Evolutionary conservation across 2,888 invertebrate genomes (phyloP), one percentile per base, ranked within the genome.

Genomic region (Ctena decussata): DNA sequence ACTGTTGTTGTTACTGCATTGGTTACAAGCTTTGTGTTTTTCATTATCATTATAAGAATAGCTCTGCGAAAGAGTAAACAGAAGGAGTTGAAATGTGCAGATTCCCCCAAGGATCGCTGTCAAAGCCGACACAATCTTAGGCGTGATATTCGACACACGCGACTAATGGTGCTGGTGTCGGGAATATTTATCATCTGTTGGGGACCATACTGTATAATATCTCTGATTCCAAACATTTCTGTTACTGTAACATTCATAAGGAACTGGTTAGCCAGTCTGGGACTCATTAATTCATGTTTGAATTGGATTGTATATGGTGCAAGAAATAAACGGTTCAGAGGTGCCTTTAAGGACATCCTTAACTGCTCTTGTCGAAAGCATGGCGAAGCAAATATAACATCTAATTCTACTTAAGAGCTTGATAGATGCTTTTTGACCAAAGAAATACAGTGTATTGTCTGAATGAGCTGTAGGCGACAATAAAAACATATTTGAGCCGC

Each of bases 221-320:
- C 69, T 32, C 70, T 69, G 70, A 24, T 77, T 0, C 70, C 77
- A 6, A 21, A 39, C 15, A 32, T 21, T 3, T 65, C 65, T 1
- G 35, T 18, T 11, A 21, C 1, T 21, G 46, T 77, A 3, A 27
- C 57, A 21, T 30, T 77, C 15, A 53, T 71, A 18, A 71, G 74
- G 30, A 49, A 70, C 24, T 57, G 76, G 27, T 24, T 77, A 1
- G 37, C 35, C 5, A 77, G 71, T 44, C 30, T 82, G 21, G 77
- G 82, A 24, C 46, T 82, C 1, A 57, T 77, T 6, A 82, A 82
- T 27, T 82, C 77, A 0, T 82, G 82, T 32, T 18, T 82, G 0
- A 82, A 82, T 30, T 82, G 82, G 82, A 0, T 82, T 0, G 82
- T 82, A 32, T 82, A 77, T 30, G 82, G 82, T 18, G 74, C 60